phyloP scores from a whole-genome alignment of 2,113 vertebrate species.

The Oryzias melastigma region DNA sequence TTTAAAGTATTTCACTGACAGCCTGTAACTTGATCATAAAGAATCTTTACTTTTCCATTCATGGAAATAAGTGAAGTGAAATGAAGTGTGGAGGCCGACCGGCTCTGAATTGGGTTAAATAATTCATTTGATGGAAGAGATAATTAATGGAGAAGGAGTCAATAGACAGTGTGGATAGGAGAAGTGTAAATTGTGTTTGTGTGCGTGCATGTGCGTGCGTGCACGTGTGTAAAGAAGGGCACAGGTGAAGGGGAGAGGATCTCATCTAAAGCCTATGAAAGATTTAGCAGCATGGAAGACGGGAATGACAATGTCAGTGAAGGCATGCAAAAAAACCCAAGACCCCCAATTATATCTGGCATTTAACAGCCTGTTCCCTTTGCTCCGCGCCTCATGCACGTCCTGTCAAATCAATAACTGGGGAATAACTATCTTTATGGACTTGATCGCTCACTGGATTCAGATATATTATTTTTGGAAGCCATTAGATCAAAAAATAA shows the following conservation, averaged over 20 bases:
- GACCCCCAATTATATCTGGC: conserved; percentile 63
- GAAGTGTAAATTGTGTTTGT: conserved; percentile 26
- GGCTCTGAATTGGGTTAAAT: conserved; percentile 71
- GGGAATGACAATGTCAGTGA: conserved; percentile 74
- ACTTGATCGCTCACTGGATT: conserved; percentile 38
- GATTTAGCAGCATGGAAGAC: conserved; percentile 72
- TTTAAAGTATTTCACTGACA: not conserved
- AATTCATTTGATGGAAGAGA: conserved; percentile 76
- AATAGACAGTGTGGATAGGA: conserved; percentile 57
- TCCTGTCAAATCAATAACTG: conserved; percentile 40
- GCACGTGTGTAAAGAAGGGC: conserved; percentile 43
- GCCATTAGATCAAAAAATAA: no score
- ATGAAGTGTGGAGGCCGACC: conserved; percentile 53
- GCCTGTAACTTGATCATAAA: conserved; percentile 5
- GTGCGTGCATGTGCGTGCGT: conserved; percentile 17
- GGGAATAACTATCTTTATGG: conserved; percentile 36
- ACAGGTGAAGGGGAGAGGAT: conserved; percentile 70
- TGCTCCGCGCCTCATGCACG: conserved; percentile 38
- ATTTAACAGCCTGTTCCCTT: conserved; percentile 56
- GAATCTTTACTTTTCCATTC: conserved; percentile 32
- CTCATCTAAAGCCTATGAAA: conserved; percentile 78
- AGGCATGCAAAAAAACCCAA: conserved; percentile 56
- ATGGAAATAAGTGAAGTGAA: conserved; percentile 31
- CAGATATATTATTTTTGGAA: not conserved
- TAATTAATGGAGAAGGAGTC: conserved; percentile 74